Evolutionary conservation across 1,140 invertebrate species (phyloP), one percentile per base, ranked within the genome.

Genomic region (Copidosoma floridanum): DNA sequence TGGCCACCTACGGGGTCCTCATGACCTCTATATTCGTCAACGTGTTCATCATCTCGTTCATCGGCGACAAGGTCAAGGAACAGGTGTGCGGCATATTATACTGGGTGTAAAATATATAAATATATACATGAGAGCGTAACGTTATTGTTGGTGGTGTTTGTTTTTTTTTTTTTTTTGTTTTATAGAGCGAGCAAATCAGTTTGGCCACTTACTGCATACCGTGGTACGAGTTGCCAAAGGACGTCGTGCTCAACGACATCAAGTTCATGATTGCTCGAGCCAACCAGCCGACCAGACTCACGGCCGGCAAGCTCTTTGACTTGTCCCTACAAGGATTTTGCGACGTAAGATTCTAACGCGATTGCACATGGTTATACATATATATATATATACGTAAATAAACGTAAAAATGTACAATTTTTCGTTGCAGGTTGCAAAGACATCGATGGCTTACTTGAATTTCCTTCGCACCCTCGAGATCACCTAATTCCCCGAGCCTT

Each of bases 1-100:
- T 68, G 37, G 24, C 59, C 23, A 77, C 75, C 1, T 75, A 78
- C 61, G 65, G 61, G 0, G 47, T 76, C 21, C 16, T 75, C 24
- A 74, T 75, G 72, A 73, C 59, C 0, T 74, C 73, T 2, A 75
- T 71, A 23, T 71, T 70, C 52, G 67, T 74, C 0, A 74, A 75
- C 21, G 70, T 74, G 20, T 75, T 67, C 32, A 75, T 76, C 32
- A 57, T 76, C 35, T 71, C 74, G 1, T 74, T 66, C 24, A 69
- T 75, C 18, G 73, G 73, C 10, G 74, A 76, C 53, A 64, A 71
- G 20, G 61, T 77, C 0, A 76, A 68, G 53, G 65, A 74, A 62
- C 68, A 73, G 67, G 73, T 77, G 67, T 16, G 12, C 29, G n/a
- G 6, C 29, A 32, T 32, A 8, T 32, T 32, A 8, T 32, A 8